Evolutionary conservation across 2,797 vertebrate genomes (phyloP), one percentile per base, ranked within the genome.

Genomic region (Oryzias sinensis): DNA sequence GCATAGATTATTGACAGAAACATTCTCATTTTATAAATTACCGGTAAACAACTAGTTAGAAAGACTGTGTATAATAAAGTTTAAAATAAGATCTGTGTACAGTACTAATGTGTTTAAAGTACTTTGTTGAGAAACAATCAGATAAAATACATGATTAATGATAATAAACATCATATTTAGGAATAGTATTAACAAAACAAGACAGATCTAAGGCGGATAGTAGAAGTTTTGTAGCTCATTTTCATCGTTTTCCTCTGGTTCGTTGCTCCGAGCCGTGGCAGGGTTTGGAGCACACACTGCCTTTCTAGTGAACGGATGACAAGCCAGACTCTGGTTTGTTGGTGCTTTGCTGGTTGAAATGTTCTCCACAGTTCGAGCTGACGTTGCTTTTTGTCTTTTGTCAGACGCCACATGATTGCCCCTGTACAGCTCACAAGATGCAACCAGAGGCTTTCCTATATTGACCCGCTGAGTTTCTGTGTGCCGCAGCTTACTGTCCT

Each of bases 201-300:
- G 4, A 58, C 51, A 17, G 11, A 25, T 45, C 40, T 70, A 68
- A 59, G 49, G 42, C 41, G 8, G 49, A 62, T 43, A 37, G 59
- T 42, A 49, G 0, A 83, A 83, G 0, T 79, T 43, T 0, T 63
- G 55, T 14, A 82, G 73, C 56, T 94, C 90, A 0, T 71, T 91
- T 77, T 96, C 94, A 0, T 95, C 94, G 0, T 95, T 94, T 68
- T 96, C 94, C 67, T 94, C 94, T 0, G 94, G 94, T 76, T 93
- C 86, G 0, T 92, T 94, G 83, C 80, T 72, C 9, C 74, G 79
- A 45, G 67, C 49, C 6, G 80, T 85, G n/a, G 79, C 79, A 47
- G 50, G 68, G 81, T 86, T 87, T 50, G 65, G 56, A 27, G 84
- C 83, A 68, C 86, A 82, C 53, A 86, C 91, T 0, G 91, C 89